These are phyloP conservation scores for Hemichromis elongatus DNA, from an alignment of 2,113 vertebrate species.

Conservation along the genomic window DNA sequence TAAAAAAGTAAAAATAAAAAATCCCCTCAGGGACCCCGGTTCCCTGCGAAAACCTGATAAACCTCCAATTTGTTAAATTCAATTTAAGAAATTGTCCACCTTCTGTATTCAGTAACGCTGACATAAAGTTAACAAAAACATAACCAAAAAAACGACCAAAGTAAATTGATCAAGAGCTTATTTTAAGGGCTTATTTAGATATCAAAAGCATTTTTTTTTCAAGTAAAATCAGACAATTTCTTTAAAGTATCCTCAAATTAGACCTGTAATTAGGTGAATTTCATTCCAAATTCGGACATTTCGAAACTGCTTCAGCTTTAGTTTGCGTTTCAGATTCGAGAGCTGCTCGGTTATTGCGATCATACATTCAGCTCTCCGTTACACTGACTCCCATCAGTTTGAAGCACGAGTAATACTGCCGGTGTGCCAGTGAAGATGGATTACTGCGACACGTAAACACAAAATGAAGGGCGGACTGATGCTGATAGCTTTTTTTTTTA, in stretches of 20 bases:
- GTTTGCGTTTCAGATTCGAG: background rate
- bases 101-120: constrained; percentile 46
- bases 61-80: constrained; percentile 24
- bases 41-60: background rate
- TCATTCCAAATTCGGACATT: background rate
- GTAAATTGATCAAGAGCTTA: constrained; percentile 54
- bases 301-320: constrained; percentile 14
- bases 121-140: constrained; percentile 10
- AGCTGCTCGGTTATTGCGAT: constrained; percentile 13
- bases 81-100: constrained; percentile 11
- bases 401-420: constrained; percentile 38
- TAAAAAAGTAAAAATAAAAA: background rate
- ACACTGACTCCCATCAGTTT: constrained; percentile 8
- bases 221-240: constrained; percentile 51
- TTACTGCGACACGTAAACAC: background rate
- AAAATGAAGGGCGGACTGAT: constrained; percentile 10
- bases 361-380: constrained; percentile 53
- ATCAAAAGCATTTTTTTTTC: constrained; percentile 26
- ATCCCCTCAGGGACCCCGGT: background rate
- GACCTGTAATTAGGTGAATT: background rate
- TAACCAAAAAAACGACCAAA: constrained; percentile 10
- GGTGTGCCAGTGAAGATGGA: background rate
- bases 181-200: constrained; percentile 53
- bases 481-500: background rate
- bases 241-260: constrained; percentile 25